Base-by-base conservation (phyloP, 2,113 vertebrate species). In the Elgaria multicarinata region DNA sequence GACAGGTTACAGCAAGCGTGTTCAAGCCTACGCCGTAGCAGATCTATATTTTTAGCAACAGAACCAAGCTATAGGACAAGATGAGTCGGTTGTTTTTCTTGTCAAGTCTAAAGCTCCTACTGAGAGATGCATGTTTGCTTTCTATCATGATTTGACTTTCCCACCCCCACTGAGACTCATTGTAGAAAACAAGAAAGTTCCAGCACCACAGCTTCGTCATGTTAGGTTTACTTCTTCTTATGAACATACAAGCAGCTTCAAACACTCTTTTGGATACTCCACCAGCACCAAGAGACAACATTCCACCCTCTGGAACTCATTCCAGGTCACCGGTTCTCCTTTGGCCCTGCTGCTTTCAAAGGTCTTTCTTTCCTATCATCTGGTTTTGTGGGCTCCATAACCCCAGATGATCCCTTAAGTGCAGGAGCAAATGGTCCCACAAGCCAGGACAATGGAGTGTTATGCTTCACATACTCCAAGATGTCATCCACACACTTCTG, bases 401-500 rank as follows among this genome's bases (percentile, higher is more conserved):
- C 33, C 31, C 14, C 55, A 91, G 42, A 96, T 24, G 3, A n/a
- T 7, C 93, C n/a, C 88, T 96, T 95, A 95, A 6, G 39, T 39
- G 67, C 87, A 87, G 93, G 94, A 81, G 88, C 36, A 0, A 96
- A 93, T 3, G 90, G 95, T 0, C 90, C 95, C 87, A 93, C 92
- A 58, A 96, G 18, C 96, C 95, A 94, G 1, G 3, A 98, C 87
- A 98, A 93, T 0, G 98, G 98, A 0, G 95, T 96, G 93, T 97
- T 97, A 86, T 50, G 10, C 9, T 87, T 85, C 80, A 96, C 86
- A 0, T 84, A 93, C 0, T 97, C 95, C 4, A 98, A 92, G 0
- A 98, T 92, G 85, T 97, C 97, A 89, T 98, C 98, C 55, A 98
- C 90, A 36, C 97, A 97, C 75, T 97, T 96, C 0, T 97, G 95